These are phyloP conservation scores for Dromas ardeola DNA, from an alignment of 2,113 vertebrate genomes.

Conservation along the genomic window DNA sequence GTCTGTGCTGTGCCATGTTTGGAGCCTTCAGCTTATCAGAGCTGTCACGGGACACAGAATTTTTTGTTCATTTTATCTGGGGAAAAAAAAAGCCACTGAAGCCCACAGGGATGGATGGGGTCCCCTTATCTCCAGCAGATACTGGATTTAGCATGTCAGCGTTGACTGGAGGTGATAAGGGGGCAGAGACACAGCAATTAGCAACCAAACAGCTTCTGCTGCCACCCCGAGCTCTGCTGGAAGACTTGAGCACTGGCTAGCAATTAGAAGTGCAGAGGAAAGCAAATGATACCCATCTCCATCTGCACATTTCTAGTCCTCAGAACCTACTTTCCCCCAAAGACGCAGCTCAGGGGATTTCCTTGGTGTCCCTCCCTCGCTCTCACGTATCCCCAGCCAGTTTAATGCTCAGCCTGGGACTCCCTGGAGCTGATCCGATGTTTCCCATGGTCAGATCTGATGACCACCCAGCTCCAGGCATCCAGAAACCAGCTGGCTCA, in stretches of 20 bases:
- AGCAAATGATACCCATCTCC: neutral
- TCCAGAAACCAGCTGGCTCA: neutral
- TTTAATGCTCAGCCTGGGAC: neutral
- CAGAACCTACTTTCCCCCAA: neutral
- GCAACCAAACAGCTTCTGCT: neutral
- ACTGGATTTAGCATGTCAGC: neutral
- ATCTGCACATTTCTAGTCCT: neutral
- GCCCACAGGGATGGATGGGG: neutral
- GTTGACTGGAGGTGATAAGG: neutral
- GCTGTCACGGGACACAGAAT: neutral
- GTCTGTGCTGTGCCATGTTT: neutral
- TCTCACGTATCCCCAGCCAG: neutral
- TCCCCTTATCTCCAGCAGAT: neutral
- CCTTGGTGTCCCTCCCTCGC: fast-evolving
- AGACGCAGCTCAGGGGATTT: neutral
- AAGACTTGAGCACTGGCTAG: neutral
- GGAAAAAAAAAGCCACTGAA: neutral
- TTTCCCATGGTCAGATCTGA: neutral
- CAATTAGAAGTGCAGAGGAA: neutral
- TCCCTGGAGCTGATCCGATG: neutral
- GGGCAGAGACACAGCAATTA: neutral
- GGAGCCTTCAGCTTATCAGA: conserved; percentile 46
- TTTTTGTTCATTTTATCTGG: conserved; percentile 1
- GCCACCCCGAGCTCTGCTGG: neutral
- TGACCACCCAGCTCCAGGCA: neutral